Evolutionary conservation across 2,888 invertebrate genomes (phyloP).

Genomic region (Hemistola chrysoprasaria): DNA sequence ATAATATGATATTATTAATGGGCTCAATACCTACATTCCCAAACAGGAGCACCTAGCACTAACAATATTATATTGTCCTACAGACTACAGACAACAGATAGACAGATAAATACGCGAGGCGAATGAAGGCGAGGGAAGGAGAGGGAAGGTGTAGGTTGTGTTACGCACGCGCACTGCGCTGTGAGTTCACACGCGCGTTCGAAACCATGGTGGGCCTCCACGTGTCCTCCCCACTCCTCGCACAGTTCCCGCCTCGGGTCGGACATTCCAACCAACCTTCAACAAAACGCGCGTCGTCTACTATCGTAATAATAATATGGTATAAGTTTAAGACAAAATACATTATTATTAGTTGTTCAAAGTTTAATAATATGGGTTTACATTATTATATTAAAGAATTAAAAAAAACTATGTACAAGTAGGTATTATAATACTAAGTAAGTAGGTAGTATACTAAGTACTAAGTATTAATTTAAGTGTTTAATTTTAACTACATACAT

Average conservation of each 20-base stretch:
- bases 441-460: conserved; percentile 2
- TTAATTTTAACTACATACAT: too few species aligned
- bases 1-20: neutral
- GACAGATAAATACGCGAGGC: conserved; percentile 46
- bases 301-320: conserved; percentile 36
- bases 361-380: too few species aligned
- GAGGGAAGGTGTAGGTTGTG: conserved; percentile 53
- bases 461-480: too few species aligned
- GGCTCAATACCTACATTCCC: neutral
- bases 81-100: conserved; percentile 42
- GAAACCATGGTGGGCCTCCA: conserved; percentile 83
- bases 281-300: conserved; percentile 60
- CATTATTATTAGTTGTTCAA: conserved; percentile 26
- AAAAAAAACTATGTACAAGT: conserved; percentile 5
- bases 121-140: conserved; percentile 50
- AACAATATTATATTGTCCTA: conserved; percentile 58
- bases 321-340: conserved; percentile 24
- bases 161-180: conserved; percentile 74
- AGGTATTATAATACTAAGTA: conserved; percentile 3
- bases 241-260: conserved; percentile 40
- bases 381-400: too few species aligned
- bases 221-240: conserved; percentile 54
- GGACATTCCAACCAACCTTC: conserved; percentile 63
- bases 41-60: conserved; percentile 43
- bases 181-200: conserved; percentile 74